These are phyloP conservation scores for Aspidoscelis tigris DNA, from an alignment of 2,113 vertebrate genomes.

Conservation along the genomic window DNA sequence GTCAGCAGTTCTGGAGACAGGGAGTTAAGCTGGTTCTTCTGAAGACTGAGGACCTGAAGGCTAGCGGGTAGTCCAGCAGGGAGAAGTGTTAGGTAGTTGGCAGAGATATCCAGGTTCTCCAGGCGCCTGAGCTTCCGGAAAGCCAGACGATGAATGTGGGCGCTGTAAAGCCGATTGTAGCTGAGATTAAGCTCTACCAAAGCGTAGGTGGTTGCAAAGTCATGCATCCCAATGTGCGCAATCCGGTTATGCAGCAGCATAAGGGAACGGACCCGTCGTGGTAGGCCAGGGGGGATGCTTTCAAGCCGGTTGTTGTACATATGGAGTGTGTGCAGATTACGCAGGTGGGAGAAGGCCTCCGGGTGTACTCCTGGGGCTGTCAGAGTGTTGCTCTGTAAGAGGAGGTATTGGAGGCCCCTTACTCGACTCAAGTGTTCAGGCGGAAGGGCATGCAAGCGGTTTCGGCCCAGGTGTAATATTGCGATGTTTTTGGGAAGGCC, in stretches of 20 bases:
- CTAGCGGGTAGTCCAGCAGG: slow-evolving; percentile 54
- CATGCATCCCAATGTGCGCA: background rate
- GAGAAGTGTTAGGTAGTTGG: slow-evolving; percentile 64
- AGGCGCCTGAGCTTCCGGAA: slow-evolving; percentile 59
- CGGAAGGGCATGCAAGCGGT: slow-evolving; percentile 55
- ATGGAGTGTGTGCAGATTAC: slow-evolving; percentile 68
- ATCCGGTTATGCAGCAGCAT: slow-evolving; percentile 70
- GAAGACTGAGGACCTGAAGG: slow-evolving; percentile 57
- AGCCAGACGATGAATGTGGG: slow-evolving; percentile 59
- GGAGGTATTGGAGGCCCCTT: slow-evolving; percentile 61
- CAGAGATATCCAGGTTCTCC: slow-evolving; percentile 56
- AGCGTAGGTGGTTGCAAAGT: slow-evolving; percentile 45
- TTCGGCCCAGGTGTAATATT: slow-evolving; percentile 68
- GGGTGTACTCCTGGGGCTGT: slow-evolving; percentile 38
- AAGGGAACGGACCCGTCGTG: slow-evolving; percentile 61
- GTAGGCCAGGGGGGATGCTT: slow-evolving; percentile 54
- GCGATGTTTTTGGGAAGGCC: slow-evolving; percentile 60
- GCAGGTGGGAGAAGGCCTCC: slow-evolving; percentile 47
- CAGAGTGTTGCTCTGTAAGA: slow-evolving; percentile 69
- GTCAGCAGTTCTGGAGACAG: slow-evolving; percentile 54
- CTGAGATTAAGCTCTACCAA: slow-evolving; percentile 70
- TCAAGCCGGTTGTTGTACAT: slow-evolving; percentile 65
- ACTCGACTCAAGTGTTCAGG: slow-evolving; percentile 36
- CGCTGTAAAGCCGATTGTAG: slow-evolving; percentile 64
- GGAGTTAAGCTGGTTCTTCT: slow-evolving; percentile 58